Percentiles rank a stretch among this genome's conserved stretches.
phyloP scores from a whole-genome alignment of 2,113 vertebrate species.

The Cavia aperea region DNA sequence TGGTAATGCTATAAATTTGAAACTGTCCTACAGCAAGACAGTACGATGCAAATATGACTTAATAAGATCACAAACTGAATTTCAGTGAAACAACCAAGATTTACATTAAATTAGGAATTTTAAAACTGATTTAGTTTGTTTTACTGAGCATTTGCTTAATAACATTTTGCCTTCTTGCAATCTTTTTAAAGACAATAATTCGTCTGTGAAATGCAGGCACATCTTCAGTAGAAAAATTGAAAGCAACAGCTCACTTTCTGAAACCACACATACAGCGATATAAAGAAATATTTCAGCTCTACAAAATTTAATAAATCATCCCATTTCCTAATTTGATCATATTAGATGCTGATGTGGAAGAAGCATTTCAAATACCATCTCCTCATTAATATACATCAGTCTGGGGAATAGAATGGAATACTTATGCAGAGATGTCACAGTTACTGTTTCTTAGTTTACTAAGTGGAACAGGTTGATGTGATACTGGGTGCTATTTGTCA shows the following conservation, averaged over 20 bases:
- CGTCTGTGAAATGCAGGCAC: conserved; percentile 76
- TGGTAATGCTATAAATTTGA: conserved; percentile 79
- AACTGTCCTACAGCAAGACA: conserved; percentile 81
- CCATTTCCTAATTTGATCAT: conserved; percentile 90
- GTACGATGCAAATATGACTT: conserved; percentile 82
- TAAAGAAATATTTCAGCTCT: conserved; percentile 83
- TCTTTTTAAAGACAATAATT: conserved; percentile 86
- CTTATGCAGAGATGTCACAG: conserved; percentile 86
- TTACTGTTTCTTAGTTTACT: conserved; percentile 86
- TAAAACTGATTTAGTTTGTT: conserved; percentile 86
- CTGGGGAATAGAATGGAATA: conserved; percentile 83
- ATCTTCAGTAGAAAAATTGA: conserved; percentile 81
- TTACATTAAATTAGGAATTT: conserved; percentile 87
- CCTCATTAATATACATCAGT: conserved; percentile 92
- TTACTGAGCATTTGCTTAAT: conserved; percentile 90
- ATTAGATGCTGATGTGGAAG: conserved; percentile 89
- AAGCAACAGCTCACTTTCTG: conserved; percentile 85
- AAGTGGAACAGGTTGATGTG: conserved; percentile 91
- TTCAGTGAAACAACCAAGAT: conserved; percentile 82
- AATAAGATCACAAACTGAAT: conserved; percentile 87
- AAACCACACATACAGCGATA: conserved; percentile 79
- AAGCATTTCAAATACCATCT: conserved; percentile 83
- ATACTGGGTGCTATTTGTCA: conserved; percentile 89
- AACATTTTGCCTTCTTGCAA: conserved; percentile 83
- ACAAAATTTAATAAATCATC: conserved; percentile 86